Evolutionary conservation across 2,888 invertebrate species (phyloP).

Genomic region (Petrolisthes cinctipes): DNA sequence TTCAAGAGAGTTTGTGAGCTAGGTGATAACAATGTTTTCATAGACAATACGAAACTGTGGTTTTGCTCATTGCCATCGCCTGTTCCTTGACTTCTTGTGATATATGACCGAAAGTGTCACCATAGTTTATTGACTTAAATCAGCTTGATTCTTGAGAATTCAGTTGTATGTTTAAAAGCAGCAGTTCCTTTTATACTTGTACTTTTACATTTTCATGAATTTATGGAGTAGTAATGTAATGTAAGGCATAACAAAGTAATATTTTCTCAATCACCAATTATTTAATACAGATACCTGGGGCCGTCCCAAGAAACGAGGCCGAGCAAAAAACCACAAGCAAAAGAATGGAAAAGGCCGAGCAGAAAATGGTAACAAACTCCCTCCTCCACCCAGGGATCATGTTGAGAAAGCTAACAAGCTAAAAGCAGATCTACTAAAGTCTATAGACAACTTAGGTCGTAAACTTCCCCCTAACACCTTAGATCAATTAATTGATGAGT

Average conservation of each 20-base stretch:
- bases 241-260: not conserved
- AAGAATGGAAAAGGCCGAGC: constrained; percentile 64
- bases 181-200: no score
- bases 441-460: constrained; percentile 88
- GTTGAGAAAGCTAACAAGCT: constrained; percentile 91
- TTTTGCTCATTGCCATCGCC: not conserved
- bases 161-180: no score
- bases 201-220: no score
- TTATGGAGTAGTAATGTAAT: not conserved
- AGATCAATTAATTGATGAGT: constrained; percentile 97
- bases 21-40: no score
- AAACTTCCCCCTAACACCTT: constrained; percentile 95
- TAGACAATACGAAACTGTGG: no score
- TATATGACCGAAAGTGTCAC: no score
- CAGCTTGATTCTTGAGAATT: no score
- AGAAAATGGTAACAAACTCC: constrained; percentile 64
- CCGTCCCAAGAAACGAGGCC: constrained; percentile 63
- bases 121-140: no score
- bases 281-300: constrained; percentile 66
- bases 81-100: no score
- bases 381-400: constrained; percentile 74
- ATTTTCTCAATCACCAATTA: not conserved
- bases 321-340: constrained; percentile 81
- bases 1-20: no score
- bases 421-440: constrained; percentile 89